Conservation (phyloP, 2,113 vertebrate species). For the Cyanocitta stelleri region DNA sequence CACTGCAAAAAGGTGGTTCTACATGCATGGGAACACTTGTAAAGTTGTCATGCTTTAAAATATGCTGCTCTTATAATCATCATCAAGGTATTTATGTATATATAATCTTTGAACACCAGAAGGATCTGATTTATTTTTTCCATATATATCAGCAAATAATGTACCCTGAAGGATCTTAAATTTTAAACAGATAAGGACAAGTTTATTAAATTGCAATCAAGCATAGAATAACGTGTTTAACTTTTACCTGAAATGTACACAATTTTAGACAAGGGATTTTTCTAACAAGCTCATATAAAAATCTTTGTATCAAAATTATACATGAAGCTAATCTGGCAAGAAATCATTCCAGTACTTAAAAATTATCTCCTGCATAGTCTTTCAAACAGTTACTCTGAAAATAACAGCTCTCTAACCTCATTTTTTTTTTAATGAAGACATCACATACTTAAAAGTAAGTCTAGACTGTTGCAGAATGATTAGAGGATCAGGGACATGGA, state of each 20-base stretch:
- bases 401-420: neutral
- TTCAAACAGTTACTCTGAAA: slow-evolving; percentile 10
- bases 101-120: neutral
- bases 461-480: too few species aligned
- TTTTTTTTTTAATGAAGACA: neutral
- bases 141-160: neutral
- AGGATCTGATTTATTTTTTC: neutral
- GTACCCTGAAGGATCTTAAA: slow-evolving; percentile 23
- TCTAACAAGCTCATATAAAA: slow-evolving; percentile 11
- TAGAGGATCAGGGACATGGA: too few species aligned
- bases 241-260: neutral
- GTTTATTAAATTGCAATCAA: slow-evolving; percentile 1
- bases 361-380: slow-evolving; percentile 23
- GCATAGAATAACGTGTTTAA: neutral
- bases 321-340: neutral
- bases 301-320: slow-evolving; percentile 44
- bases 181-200: neutral
- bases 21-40: slow-evolving; percentile 7
- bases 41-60: slow-evolving; percentile 36
- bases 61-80: neutral
- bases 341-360: slow-evolving; percentile 12
- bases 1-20: slow-evolving; percentile 20
- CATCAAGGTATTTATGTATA: neutral
- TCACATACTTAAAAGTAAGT: neutral
- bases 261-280: neutral